A percentile compares a stretch with the other conserved stretches of the same genome.
Evolutionary conservation across 2,113 vertebrate genomes (phyloP).

Genomic region (Epinephelus fuscoguttatus): DNA sequence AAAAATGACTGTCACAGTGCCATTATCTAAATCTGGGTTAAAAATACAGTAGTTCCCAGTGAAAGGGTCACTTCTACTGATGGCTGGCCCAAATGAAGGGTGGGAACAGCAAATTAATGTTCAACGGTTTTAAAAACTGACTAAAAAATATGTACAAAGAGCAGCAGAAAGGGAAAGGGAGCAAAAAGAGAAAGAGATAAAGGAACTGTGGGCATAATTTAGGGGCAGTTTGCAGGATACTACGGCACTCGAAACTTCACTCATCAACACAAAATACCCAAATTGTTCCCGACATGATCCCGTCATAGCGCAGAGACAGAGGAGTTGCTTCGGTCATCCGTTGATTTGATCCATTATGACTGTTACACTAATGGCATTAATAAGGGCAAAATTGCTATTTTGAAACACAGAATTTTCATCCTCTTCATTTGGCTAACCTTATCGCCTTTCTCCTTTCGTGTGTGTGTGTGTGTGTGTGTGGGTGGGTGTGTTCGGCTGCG

Average conservation of each 20-base stretch:
- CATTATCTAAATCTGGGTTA: slow-evolving; percentile 72
- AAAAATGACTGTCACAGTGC: slow-evolving; percentile 59
- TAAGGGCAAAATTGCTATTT: slow-evolving; percentile 88
- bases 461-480: background rate
- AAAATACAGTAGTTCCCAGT: slow-evolving; percentile 61
- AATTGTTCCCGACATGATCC: slow-evolving; percentile 84
- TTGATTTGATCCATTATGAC: slow-evolving; percentile 88
- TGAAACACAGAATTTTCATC: slow-evolving; percentile 80
- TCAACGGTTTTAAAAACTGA: background rate
- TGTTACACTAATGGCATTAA: slow-evolving; percentile 90
- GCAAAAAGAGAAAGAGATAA: slow-evolving; percentile 6
- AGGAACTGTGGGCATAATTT: slow-evolving; percentile 57
- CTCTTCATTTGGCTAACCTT: slow-evolving; percentile 71
- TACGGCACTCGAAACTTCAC: slow-evolving; percentile 76
- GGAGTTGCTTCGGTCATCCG: slow-evolving; percentile 83
- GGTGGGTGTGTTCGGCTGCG: slow-evolving; percentile 7
- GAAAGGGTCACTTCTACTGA: slow-evolving; percentile 56
- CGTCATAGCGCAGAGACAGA: slow-evolving; percentile 81
- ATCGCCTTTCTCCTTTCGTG: slow-evolving; percentile 45
- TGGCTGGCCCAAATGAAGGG: slow-evolving; percentile 23
- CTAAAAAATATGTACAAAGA: slow-evolving; percentile 4
- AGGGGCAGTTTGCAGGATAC: slow-evolving; percentile 55
- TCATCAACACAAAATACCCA: slow-evolving; percentile 82
- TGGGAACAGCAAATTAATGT: background rate
- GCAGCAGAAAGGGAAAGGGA: background rate